These are phyloP conservation scores for Habropoda laboriosa DNA, from an alignment of 1,140 invertebrate species.

Conservation along the genomic window DNA sequence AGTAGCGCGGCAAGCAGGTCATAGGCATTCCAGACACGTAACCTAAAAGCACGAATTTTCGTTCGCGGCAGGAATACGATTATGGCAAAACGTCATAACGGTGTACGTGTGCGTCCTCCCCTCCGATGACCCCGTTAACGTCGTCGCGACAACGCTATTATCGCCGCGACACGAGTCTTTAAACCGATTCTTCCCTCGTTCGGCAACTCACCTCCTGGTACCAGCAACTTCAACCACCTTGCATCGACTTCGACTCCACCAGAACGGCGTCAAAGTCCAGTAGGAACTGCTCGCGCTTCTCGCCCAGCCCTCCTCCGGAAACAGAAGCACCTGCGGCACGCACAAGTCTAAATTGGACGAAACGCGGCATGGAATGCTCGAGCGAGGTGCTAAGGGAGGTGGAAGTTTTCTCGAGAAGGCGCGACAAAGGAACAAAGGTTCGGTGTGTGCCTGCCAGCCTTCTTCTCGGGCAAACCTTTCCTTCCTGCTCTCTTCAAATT, in stretches of 20 bases:
- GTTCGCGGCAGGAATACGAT: conserved; percentile 51
- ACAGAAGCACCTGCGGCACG: conserved; percentile 87
- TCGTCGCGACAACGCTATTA: conserved; percentile 44
- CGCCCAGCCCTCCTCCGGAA: conserved; percentile 93
- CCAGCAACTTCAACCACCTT: conserved; percentile 92
- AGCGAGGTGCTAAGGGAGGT: too few species aligned
- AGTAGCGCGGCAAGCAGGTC: too few species aligned
- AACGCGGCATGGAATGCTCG: background rate
- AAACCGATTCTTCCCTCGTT: too few species aligned
- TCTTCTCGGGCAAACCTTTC: background rate
- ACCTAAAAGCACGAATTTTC: conserved; percentile 40
- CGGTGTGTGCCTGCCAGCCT: background rate
- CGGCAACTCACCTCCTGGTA: conserved; percentile 86
- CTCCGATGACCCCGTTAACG: conserved; percentile 57
- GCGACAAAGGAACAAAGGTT: background rate
- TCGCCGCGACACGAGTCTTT: background rate
- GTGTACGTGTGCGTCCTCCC: conserved; percentile 16
- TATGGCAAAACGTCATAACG: conserved; percentile 43
- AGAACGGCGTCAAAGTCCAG: conserved; percentile 92
- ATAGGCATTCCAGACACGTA: conserved; percentile 34
- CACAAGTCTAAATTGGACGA: conserved; percentile 16
- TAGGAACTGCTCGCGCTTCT: conserved; percentile 91
- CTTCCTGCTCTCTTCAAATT: background rate
- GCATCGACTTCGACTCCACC: conserved; percentile 91
- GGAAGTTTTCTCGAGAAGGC: background rate